Base-by-base conservation (phyloP, 2,797 vertebrate genomes). In the Scolopax rusticola region DNA sequence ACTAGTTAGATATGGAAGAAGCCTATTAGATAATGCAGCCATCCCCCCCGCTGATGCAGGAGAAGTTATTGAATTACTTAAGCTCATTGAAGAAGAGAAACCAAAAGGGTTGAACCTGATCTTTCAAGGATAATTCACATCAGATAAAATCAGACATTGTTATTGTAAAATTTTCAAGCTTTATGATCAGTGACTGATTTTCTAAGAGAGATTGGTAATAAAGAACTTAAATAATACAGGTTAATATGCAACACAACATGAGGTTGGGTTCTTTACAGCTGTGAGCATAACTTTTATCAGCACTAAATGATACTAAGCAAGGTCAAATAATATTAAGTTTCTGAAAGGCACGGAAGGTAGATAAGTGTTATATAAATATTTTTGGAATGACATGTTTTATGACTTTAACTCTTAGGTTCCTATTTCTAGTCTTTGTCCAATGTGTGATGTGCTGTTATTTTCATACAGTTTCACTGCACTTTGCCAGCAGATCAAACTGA, bases 21-120 rank as follows among this genome's bases (percentile, higher is more conserved):
- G 24, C 6, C 17, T 92, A 48, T 94, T 85, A 95, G 94, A 81
- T 92, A 89, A 92, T 78, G 48, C 57, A 77, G 56, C 60, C 33
- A 80, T 93, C 43, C 88, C 36, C 36, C n/a, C 50, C 65, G 27
- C 21, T 75, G 59, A 69, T 80, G 53, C 48, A 65, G 41, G 21
- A 85, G 9, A 74, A 87, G 59, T 91, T 73, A 59, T 81, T 87
- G 65, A 94, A 94, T 94, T 95, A 92, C 57, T 94, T 77, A 54
- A 6, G 50, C 21, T 84, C 8, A 23, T 65, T 90, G 87, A 82
- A 94, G 40, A 90, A 93, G 36, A 77, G 53, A 90, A n/a, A 87
- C 40, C 24, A 70, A 75, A 89, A 75, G 19, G 27, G 33, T 30
- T 83, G 74, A 87, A 81, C 7, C 17, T 89, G 30, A 13, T 33